A percentile compares a stretch with the other conserved stretches of the same genome.
Conservation (phyloP, 2,888 invertebrate genomes). For the Ormyrus labotus region DNA sequence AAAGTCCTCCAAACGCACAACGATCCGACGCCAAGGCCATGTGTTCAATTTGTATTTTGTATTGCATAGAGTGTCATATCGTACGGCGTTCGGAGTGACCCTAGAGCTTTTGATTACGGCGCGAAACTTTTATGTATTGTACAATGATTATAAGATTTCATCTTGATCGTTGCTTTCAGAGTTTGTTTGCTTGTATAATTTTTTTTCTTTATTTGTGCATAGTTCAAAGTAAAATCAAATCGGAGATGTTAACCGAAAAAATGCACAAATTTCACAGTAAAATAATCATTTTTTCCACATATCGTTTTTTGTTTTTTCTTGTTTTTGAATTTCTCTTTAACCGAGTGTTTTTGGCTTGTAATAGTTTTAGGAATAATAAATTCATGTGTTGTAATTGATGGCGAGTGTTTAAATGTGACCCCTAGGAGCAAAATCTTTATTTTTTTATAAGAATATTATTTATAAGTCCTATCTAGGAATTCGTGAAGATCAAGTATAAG, state of each 20-base stretch:
- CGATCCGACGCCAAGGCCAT: slow-evolving; percentile 61
- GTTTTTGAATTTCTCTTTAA: neutral
- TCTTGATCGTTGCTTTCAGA: slow-evolving; percentile 50
- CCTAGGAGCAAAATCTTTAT: slow-evolving; percentile 32
- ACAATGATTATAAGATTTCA: slow-evolving; percentile 51
- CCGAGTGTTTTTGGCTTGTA: neutral
- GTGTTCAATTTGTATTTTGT: slow-evolving; percentile 55
- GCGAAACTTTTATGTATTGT: slow-evolving; percentile 53
- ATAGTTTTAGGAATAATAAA: slow-evolving; percentile 17
- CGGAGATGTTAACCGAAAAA: slow-evolving; percentile 30
- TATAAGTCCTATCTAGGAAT: neutral
- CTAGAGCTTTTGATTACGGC: slow-evolving; percentile 53
- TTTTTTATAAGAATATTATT: slow-evolving; percentile 20
- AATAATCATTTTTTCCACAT: slow-evolving; percentile 15
- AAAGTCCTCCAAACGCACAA: slow-evolving; percentile 56
- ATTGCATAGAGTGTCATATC: slow-evolving; percentile 55
- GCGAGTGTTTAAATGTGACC: slow-evolving; percentile 18
- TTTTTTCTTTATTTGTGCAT: slow-evolving; percentile 52
- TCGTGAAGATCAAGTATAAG: neutral
- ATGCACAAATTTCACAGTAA: slow-evolving; percentile 48
- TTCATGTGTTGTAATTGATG: slow-evolving; percentile 22
- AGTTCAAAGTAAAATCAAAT: slow-evolving; percentile 42
- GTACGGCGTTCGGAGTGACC: slow-evolving; percentile 48
- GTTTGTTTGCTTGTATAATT: slow-evolving; percentile 9
- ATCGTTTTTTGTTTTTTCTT: slow-evolving; percentile 9